These are phyloP conservation scores for Varecia variegata DNA, from an alignment of 2,797 vertebrate species.

Conservation along the genomic window DNA sequence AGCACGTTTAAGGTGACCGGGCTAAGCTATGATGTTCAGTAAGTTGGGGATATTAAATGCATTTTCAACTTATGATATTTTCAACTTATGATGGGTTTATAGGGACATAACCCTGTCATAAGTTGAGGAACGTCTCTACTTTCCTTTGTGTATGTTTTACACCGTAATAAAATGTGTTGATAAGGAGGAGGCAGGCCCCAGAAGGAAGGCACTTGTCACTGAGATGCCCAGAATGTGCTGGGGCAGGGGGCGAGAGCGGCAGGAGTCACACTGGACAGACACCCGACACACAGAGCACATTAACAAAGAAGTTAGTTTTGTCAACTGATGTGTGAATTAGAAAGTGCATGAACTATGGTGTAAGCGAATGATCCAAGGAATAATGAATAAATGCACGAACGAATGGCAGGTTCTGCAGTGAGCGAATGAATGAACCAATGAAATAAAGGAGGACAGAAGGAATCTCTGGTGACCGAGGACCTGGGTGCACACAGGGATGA, in stretches of 20 bases:
- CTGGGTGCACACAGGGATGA: accelerated
- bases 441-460: not conserved
- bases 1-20: not conserved
- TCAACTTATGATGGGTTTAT: not conserved
- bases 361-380: not conserved
- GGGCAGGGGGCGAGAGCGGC: accelerated
- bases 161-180: not conserved
- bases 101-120: not conserved
- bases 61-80: not conserved
- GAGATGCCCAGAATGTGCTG: not conserved
- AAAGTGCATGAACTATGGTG: not conserved
- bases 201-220: too few relatives aligned
- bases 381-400: not conserved
- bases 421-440: not conserved
- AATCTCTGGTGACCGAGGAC: not conserved
- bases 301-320: not conserved
- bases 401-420: not conserved
- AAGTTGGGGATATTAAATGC: not conserved
- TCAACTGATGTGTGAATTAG: not conserved
- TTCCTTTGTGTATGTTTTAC: not conserved
- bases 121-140: not conserved
- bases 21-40: not conserved
- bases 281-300: not conserved
- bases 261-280: not conserved
- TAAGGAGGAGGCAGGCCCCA: not conserved